A percentile compares a stretch with the other conserved stretches of the same genome.
These are phyloP conservation scores for Dinomys branickii DNA, from an alignment of 2,113 vertebrate species.

Conservation along the genomic window DNA sequence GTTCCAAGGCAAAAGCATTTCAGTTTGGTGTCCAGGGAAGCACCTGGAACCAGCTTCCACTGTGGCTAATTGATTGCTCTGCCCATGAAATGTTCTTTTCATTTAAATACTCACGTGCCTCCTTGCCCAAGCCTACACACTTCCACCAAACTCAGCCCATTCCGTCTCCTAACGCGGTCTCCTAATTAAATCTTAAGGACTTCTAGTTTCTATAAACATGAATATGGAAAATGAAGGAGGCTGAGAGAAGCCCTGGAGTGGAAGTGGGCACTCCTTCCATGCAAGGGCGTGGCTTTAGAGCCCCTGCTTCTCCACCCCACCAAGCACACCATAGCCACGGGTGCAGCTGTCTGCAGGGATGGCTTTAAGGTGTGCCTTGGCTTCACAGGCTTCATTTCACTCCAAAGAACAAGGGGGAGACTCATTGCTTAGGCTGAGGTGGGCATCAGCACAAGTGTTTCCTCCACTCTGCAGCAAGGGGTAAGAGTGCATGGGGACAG, in stretches of 20 bases:
- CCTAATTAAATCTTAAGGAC: constrained; percentile 21
- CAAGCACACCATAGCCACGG: no score
- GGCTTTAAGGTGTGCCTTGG: background rate
- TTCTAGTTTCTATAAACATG: constrained; percentile 24
- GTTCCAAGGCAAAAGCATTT: background rate
- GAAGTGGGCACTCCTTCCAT: background rate
- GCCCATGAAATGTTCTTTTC: background rate
- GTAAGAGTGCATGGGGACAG: accelerated
- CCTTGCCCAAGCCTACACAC: background rate
- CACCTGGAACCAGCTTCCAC: background rate
- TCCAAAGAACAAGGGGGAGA: background rate
- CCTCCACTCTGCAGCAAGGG: accelerated
- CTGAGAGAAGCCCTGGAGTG: background rate
- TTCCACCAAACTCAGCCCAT: background rate
- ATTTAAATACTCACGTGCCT: background rate
- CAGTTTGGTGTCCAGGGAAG: background rate
- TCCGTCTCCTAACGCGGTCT: background rate
- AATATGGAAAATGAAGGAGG: background rate
- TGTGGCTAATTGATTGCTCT: background rate
- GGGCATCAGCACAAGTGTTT: accelerated
- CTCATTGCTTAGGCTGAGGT: background rate
- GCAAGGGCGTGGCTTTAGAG: accelerated
- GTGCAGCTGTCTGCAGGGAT: background rate
- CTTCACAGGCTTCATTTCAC: background rate
- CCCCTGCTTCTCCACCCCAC: accelerated